phyloP scores from a whole-genome alignment of 2,113 vertebrate genomes.

The Tautogolabrus adspersus region DNA sequence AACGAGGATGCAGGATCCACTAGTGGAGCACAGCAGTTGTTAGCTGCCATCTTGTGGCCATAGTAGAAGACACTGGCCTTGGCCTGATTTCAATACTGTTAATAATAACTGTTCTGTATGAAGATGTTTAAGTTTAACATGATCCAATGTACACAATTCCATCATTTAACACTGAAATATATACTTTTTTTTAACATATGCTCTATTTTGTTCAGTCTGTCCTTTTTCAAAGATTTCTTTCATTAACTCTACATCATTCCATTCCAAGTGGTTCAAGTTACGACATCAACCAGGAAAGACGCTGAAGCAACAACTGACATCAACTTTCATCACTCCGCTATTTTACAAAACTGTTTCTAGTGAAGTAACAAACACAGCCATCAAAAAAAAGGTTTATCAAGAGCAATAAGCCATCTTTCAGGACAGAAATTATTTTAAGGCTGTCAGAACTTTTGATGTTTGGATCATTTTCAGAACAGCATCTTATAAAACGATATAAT shows the following conservation, averaged over 20 bases:
- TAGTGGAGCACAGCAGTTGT: background rate
- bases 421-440: background rate
- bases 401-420: background rate
- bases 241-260: background rate
- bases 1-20: background rate
- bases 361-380: background rate
- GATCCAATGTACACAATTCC: background rate
- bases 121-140: background rate
- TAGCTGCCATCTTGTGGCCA: constrained; percentile 62
- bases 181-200: background rate
- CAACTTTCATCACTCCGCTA: background rate
- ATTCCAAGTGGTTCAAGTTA: background rate
- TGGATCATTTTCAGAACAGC: no score
- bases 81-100: background rate
- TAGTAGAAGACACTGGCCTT: background rate
- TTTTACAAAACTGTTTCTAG: constrained; percentile 9
- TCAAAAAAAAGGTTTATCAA: background rate
- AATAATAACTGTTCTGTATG: background rate
- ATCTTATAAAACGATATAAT: no score
- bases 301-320: constrained; percentile 26
- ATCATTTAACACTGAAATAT: background rate
- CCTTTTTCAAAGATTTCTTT: no score
- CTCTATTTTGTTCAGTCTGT: no score
- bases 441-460: no score
- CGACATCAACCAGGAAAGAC: background rate